Evolutionary conservation across 2,888 invertebrate species (phyloP).

Genomic region (Amaurobius ferox): DNA sequence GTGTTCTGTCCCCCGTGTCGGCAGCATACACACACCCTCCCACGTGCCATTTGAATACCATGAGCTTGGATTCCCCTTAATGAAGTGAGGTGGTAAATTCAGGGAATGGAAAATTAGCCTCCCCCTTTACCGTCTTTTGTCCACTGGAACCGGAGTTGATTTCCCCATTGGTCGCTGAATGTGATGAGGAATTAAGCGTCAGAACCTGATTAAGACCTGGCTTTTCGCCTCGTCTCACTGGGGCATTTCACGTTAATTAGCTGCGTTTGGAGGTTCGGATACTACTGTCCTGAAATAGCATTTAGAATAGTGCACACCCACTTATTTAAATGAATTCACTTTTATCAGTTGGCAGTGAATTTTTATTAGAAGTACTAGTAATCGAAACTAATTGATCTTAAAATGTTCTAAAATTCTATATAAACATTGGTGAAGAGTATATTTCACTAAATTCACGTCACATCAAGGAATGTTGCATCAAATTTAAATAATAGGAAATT

Average conservation of each 20-base stretch:
- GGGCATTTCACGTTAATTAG: slow-evolving; percentile 67
- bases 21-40: neutral
- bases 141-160: slow-evolving; percentile 60
- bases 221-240: slow-evolving; percentile 56
- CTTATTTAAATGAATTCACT: slow-evolving; percentile 19
- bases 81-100: slow-evolving; percentile 69
- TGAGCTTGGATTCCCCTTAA: slow-evolving; percentile 35
- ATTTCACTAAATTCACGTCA: too few relatives aligned
- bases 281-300: slow-evolving; percentile 38
- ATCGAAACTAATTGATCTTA: too few relatives aligned
- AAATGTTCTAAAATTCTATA: too few relatives aligned
- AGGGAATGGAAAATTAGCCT: slow-evolving; percentile 68
- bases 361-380: neutral
- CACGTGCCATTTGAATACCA: slow-evolving; percentile 5
- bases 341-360: neutral
- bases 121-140: slow-evolving; percentile 63
- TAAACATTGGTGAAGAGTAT: too few relatives aligned
- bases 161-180: slow-evolving; percentile 67
- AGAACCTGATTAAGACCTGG: slow-evolving; percentile 66
- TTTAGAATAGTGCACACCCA: slow-evolving; percentile 27
- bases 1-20: slow-evolving; percentile 1
- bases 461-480: too few relatives aligned
- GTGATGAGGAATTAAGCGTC: slow-evolving; percentile 71
- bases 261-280: slow-evolving; percentile 49
- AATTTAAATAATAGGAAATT: too few relatives aligned